phyloP scores from a whole-genome alignment of 2,113 vertebrate genomes.

The Rattus rattus region DNA sequence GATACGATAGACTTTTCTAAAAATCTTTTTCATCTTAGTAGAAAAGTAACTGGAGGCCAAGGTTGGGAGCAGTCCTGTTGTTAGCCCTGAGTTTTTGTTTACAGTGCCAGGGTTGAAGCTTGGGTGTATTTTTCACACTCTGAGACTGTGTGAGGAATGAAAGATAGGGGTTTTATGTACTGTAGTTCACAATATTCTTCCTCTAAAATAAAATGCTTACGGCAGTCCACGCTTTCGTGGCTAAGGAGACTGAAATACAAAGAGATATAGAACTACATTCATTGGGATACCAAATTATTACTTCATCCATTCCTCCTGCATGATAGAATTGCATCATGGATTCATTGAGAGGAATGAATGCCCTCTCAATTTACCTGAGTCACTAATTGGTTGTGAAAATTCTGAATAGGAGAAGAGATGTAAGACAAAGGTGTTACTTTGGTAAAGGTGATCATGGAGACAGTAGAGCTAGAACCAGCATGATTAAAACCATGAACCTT shows the following conservation, averaged over 20 bases:
- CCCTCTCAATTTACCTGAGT: not conserved
- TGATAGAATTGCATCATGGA: not conserved
- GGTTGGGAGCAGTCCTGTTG: not conserved
- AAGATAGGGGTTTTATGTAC: not conserved
- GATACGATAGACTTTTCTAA: not conserved
- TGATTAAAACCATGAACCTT: not conserved
- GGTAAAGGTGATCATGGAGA: not conserved
- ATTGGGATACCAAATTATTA: not conserved
- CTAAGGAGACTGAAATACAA: not conserved
- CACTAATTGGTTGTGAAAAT: not conserved
- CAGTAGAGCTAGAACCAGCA: not conserved
- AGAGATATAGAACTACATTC: not conserved
- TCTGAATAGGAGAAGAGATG: not conserved
- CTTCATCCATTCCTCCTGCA: accelerated
- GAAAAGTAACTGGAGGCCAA: not conserved
- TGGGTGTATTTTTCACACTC: not conserved
- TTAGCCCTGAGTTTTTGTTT: not conserved
- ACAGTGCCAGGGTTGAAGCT: not conserved
- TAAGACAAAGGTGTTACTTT: not conserved
- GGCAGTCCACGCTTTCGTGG: not conserved
- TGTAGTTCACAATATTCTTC: not conserved
- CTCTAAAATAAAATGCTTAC: not conserved
- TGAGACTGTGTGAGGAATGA: not conserved
- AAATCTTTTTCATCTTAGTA: not conserved
- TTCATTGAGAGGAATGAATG: not conserved